These are phyloP conservation scores for Zaprionus camerounensis DNA, from an alignment of 1,140 invertebrate species.

Conservation along the genomic window DNA sequence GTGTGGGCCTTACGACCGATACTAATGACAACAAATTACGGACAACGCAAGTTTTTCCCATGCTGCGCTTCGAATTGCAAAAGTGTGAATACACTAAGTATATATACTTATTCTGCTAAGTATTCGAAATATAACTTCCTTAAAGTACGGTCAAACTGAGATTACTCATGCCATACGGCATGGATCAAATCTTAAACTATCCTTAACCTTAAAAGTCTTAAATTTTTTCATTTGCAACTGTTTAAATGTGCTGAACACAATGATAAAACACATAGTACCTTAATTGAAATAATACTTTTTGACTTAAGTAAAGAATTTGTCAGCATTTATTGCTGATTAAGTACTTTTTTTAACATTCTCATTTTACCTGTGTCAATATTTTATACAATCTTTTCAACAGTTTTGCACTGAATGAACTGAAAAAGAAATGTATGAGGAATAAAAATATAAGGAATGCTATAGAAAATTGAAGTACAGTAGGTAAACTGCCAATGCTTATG, in stretches of 20 bases:
- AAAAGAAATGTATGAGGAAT: background rate
- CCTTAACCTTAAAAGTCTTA: no score
- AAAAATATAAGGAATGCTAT: no score
- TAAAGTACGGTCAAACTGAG: no score
- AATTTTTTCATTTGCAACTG: no score
- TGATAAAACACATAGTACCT: no score
- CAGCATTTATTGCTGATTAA: background rate
- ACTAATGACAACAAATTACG: constrained; percentile 8
- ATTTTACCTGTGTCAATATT: background rate
- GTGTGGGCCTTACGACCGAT: constrained; percentile 30
- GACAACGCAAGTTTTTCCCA: constrained; percentile 1
- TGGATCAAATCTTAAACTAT: no score
- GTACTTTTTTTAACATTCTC: background rate
- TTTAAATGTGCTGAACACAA: no score
- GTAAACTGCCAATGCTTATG: no score
- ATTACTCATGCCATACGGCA: no score
- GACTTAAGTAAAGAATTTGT: background rate
- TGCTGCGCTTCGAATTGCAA: background rate
- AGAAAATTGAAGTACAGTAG: no score
- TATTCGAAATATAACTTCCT: background rate
- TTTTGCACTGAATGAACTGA: background rate
- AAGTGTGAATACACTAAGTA: background rate
- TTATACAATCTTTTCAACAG: background rate
- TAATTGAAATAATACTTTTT: no score
- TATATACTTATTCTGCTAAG: background rate